phyloP scores from a whole-genome alignment of 2,113 vertebrate genomes.

The Cyphomyrus plagiostoma region DNA sequence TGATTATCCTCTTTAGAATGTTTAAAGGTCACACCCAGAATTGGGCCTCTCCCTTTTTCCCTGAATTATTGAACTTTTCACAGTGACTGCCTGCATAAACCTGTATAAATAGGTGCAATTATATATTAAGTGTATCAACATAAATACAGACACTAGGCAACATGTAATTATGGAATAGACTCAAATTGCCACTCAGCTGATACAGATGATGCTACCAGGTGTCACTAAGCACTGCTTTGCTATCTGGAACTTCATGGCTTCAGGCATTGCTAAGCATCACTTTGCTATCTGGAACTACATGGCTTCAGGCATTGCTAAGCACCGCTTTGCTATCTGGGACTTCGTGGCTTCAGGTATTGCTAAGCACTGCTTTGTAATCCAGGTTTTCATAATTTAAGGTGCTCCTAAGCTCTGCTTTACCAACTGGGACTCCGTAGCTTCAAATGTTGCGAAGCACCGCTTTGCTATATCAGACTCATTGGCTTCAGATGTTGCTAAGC shows the following conservation, averaged over 20 bases:
- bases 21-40: not conserved
- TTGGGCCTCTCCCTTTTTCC: not conserved
- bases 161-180: not conserved
- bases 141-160: not conserved
- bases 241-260: not conserved
- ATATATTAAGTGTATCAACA: not conserved
- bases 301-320: not conserved
- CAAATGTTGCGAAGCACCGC: not conserved
- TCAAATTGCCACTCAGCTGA: not conserved
- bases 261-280: not conserved
- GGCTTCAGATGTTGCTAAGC: not conserved
- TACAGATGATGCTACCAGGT: not conserved
- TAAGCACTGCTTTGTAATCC: not conserved
- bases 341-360: not conserved
- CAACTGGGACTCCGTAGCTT: not conserved
- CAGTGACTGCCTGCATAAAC: not conserved
- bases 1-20: not conserved
- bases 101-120: not conserved
- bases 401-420: not conserved
- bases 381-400: no score
- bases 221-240: not conserved
- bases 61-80: not conserved
- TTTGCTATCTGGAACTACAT: no score
- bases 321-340: not conserved
- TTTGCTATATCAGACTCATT: no score